Base-by-base conservation (phyloP, 2,888 invertebrate genomes). In the Eupithecia insigniata region DNA sequence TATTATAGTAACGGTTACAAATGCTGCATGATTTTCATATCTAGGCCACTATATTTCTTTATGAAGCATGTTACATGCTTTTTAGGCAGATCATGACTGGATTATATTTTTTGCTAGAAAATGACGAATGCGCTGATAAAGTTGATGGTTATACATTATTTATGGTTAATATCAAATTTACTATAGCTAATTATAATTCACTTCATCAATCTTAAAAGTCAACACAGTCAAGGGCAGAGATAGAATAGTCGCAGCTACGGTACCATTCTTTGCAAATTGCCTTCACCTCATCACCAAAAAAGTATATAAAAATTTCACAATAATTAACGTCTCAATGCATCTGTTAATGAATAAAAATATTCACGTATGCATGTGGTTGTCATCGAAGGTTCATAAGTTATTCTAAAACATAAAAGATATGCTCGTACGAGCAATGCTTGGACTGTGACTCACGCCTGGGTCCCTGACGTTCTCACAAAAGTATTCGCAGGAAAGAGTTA, bases 21-120 rank as follows among this genome's bases (percentile, higher is more conserved):
- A 85, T 85, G 87, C 88, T 90, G 90, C 92, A 90, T 92, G 92
- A 91, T 90, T 91, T 91, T 91, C 88, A 89, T 92, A 91, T 92
- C 87, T 92, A 89, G 93, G 93, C 90, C 93, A 89, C 84, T 84
- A 85, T 87, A 87, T 89, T 85, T 89, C 88, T 92, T 86, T 87
- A 85, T 88, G 85, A 89, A 89, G 86, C 90, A 89, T 90, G 89
- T 89, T 87, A 87, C 87, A 90, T 88, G 87, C 86, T 87, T 85
- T 87, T 90, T 89, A 87, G 83, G 79, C 78, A 80, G 84, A 87
- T 85, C 85, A 87, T 85, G 84, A 86, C 85, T 87, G 83, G 83
- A 83, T 82, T 85, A 82, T 83, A 85, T 86, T 87, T 88, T 64
- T 62, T 18, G 32, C n/a, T 62, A 77, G 70, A 71, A 73, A 76